A percentile compares a stretch with the other conserved stretches of the same genome.
These are phyloP conservation scores for Sturnus vulgaris DNA, from an alignment of 2,113 vertebrate genomes.

Conservation along the genomic window DNA sequence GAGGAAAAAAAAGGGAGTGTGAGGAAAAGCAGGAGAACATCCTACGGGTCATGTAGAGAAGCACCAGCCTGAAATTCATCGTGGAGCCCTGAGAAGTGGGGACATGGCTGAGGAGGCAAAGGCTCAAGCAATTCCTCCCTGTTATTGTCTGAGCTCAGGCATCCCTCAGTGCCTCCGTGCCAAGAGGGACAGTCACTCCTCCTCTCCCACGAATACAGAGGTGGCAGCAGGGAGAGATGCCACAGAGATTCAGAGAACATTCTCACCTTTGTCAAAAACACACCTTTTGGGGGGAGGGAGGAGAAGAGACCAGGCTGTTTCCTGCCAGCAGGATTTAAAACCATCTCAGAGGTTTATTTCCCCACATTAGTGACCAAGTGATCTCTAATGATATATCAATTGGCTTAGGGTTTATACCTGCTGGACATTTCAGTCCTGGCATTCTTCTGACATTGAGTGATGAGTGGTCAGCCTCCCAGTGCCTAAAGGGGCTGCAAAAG, in stretches of 20 bases:
- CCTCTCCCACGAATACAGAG: neutral
- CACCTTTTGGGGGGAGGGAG: fast-evolving
- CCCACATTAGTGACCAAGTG: neutral
- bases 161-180: neutral
- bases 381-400: neutral
- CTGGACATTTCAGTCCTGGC: neutral
- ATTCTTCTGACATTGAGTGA: neutral
- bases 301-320: neutral
- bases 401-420: neutral
- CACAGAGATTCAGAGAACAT: neutral
- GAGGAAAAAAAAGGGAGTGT: neutral
- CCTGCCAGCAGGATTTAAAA: neutral
- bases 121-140: neutral
- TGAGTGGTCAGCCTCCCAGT: neutral
- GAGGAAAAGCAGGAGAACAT: neutral
- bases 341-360: neutral
- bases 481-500: neutral
- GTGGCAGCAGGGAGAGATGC: neutral
- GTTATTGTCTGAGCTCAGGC: neutral
- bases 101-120: neutral
- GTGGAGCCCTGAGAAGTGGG: neutral
- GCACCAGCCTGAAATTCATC: neutral
- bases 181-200: neutral
- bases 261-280: neutral
- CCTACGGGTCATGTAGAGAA: neutral